Percentiles rank a stretch among this genome's conserved stretches.
Conservation (phyloP, 1,140 invertebrate species). For the Aphaenogaster ashmeadi region DNA sequence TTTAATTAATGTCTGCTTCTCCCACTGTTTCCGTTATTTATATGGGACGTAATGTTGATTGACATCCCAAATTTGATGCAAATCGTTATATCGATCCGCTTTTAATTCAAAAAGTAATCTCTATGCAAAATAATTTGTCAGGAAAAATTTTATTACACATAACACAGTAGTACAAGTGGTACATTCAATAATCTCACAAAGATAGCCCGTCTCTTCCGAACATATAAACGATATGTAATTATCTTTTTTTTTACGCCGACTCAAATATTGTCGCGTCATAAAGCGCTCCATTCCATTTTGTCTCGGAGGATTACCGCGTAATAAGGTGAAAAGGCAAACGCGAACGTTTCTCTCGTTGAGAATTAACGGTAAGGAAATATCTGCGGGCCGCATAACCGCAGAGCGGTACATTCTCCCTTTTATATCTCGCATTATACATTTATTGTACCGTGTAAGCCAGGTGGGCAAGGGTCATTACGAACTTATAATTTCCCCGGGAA, state of each 20-base stretch:
- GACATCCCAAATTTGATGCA: slow-evolving; percentile 37
- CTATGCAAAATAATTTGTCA: slow-evolving; percentile 47
- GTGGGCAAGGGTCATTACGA: slow-evolving; percentile 32
- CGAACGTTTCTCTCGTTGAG: slow-evolving; percentile 25
- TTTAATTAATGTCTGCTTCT: slow-evolving; percentile 49
- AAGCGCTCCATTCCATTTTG: slow-evolving; percentile 27
- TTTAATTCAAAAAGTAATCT: slow-evolving; percentile 49
- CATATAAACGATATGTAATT: slow-evolving; percentile 30
- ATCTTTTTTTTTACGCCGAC: slow-evolving; percentile 16
- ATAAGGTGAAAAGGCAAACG: slow-evolving; percentile 48
- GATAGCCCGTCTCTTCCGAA: not conserved
- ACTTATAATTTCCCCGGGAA: slow-evolving; percentile 47
- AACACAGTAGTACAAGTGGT: not conserved
- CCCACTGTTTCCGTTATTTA: slow-evolving; percentile 39
- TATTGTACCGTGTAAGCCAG: slow-evolving; percentile 26
- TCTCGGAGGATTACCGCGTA: slow-evolving; percentile 39
- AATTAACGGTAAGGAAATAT: slow-evolving; percentile 60
- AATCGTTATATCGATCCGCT: slow-evolving; percentile 29
- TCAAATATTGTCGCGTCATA: slow-evolving; percentile 32
- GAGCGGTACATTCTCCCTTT: slow-evolving; percentile 38
- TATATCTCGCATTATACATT: slow-evolving; percentile 52
- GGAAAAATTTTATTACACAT: slow-evolving; percentile 27
- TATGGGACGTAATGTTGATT: slow-evolving; percentile 26
- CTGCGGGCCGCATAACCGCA: slow-evolving; percentile 27
- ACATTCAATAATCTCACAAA: slow-evolving; percentile 41